phyloP scores from a whole-genome alignment of 2,113 vertebrate genomes.

The Eulacestoma nigropectus region DNA sequence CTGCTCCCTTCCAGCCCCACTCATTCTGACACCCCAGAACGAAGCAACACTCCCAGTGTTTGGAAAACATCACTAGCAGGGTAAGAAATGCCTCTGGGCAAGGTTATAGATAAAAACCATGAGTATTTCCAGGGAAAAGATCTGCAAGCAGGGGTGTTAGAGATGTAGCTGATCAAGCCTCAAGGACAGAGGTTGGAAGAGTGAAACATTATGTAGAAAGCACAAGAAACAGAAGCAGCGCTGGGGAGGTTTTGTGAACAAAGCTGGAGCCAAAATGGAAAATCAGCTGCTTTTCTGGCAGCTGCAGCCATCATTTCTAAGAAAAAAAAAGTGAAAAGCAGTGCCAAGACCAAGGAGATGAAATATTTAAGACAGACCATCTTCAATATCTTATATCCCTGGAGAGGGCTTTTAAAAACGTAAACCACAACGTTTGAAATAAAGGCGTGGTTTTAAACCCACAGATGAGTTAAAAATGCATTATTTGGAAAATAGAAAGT shows the following conservation, averaged over 20 bases:
- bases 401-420: not conserved
- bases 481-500: not conserved
- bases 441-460: not conserved
- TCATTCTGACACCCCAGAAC: rapidly evolving
- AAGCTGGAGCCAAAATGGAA: not conserved
- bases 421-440: not conserved
- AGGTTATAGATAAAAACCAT: not conserved
- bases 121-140: not conserved
- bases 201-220: not conserved
- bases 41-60: not conserved
- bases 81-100: not conserved
- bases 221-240: not conserved
- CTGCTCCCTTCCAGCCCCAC: not conserved
- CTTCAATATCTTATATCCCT: not conserved
- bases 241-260: not conserved
- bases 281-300: not conserved
- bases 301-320: not conserved
- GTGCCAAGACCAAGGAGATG: not conserved
- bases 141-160: not conserved
- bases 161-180: not conserved
- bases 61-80: not conserved
- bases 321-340: not conserved
- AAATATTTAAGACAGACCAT: not conserved
- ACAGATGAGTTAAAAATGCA: not conserved
- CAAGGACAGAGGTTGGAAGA: not conserved